These are phyloP conservation scores for Hydroisotoma schaefferi DNA, from an alignment of 2,888 invertebrate genomes.

Conservation along the genomic window DNA sequence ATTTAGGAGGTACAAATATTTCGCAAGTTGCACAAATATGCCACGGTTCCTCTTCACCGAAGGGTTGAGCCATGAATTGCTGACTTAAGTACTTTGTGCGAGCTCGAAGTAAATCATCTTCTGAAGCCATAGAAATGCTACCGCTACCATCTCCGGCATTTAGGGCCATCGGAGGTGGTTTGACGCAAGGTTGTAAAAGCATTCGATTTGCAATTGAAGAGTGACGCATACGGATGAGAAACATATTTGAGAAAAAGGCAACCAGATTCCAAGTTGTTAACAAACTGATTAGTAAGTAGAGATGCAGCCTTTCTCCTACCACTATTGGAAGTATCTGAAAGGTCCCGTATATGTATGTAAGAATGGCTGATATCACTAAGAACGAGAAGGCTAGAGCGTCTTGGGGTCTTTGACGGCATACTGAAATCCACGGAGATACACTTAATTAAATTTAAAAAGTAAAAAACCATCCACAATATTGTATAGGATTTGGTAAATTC, in stretches of 20 bases:
- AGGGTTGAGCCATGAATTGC: constrained; percentile 38
- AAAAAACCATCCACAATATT: too few species aligned
- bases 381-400: constrained; percentile 25
- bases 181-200: constrained; percentile 29
- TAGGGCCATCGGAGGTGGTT: constrained; percentile 5
- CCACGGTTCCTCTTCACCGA: constrained; percentile 39
- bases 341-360: constrained; percentile 29
- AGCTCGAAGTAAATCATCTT: constrained; percentile 22
- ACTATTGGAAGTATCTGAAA: constrained; percentile 28
- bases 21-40: constrained; percentile 46
- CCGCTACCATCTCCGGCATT: constrained; percentile 3
- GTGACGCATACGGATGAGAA: constrained; percentile 29
- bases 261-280: constrained; percentile 30
- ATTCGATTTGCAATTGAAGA: constrained; percentile 37
- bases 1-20: constrained; percentile 44
- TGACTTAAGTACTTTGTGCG: constrained; percentile 31
- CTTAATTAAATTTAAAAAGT: too few species aligned
- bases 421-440: too few species aligned
- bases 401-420: not conserved
- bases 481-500: too few species aligned
- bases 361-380: constrained; percentile 7
- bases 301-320: constrained; percentile 4
- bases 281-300: not conserved
- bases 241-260: constrained; percentile 30
- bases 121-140: constrained; percentile 1